Evolutionary conservation across 2,113 vertebrate species (phyloP), one percentile per base, ranked within the genome.

Genomic region (Colossoma macropomum): DNA sequence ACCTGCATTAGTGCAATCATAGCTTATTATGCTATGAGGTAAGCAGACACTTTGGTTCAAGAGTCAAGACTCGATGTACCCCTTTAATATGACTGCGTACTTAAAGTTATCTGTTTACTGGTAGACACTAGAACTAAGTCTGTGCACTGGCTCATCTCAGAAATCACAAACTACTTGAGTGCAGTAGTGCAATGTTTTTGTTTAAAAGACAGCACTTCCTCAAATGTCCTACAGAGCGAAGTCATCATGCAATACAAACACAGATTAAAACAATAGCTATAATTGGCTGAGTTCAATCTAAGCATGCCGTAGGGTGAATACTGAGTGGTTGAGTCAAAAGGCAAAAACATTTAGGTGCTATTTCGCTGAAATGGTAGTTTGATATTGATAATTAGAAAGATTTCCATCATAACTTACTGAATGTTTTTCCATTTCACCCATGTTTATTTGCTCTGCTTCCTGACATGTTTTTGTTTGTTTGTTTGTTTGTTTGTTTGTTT

Each of bases 191-290:
- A n/a, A n/a, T n/a, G n/a, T n/a, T n/a, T n/a, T n/a, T n/a, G n/a
- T n/a, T n/a, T n/a, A n/a, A n/a, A n/a, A n/a, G n/a, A 52, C 50
- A 52, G 5, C 1, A 23, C 54, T 82, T 66, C 23, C 34, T 79
- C 9, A 16, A 25, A 32, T 63, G 69, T 69, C 72, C 60, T 75
- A 13, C 6, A 65, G 76, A 62, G 66, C 54, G 83, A 86, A 77
- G 81, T 83, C 81, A 56, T 19, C 9, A 30, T 72, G 65, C 56
- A 27, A 45, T 62, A 50, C 17, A 79, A 71, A 79, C 25, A 84
- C 27, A 77, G 62, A 63, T 72, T 30, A 38, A 69, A 13, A 56
- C 27, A 28, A 71, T 23, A 3, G 32, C 27, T 27, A 73, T 48
- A 62, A 72, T 52, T 76, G 48, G 27, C 38, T 12, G 17, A 38